These are phyloP conservation scores for Cheracebus regulus DNA, from an alignment of 2,797 vertebrate genomes.

Conservation along the genomic window DNA sequence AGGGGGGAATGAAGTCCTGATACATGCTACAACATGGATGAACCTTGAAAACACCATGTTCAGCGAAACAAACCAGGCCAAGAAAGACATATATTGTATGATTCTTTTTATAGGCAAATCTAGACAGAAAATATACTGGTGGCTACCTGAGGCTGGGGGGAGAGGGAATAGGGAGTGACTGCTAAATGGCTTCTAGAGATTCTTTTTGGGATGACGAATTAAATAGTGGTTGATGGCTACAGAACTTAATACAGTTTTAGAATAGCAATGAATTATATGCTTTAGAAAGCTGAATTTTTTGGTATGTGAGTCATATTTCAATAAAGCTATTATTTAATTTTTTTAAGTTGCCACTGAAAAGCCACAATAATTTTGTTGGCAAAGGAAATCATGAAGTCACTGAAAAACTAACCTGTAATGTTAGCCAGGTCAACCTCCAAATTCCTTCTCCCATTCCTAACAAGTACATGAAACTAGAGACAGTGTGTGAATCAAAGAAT, in stretches of 20 bases:
- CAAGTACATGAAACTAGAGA: neutral
- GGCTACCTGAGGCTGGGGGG: neutral
- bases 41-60: neutral
- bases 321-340: neutral
- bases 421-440: neutral
- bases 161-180: neutral
- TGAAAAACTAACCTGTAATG: neutral
- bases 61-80: conserved; percentile 3
- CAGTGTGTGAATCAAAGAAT: neutral
- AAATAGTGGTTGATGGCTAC: neutral
- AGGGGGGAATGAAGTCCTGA: neutral
- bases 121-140: conserved; percentile 24
- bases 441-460: neutral
- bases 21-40: neutral
- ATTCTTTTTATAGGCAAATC: conserved; percentile 17
- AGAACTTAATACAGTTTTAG: neutral
- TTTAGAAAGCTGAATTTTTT: neutral
- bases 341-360: neutral
- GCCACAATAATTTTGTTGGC: neutral
- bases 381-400: neutral
- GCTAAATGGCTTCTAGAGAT: neutral
- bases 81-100: neutral
- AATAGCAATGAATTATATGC: neutral
- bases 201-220: neutral
- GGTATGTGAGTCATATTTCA: neutral